Conservation (phyloP, 2,888 invertebrate species). For the Elmis aenea region DNA sequence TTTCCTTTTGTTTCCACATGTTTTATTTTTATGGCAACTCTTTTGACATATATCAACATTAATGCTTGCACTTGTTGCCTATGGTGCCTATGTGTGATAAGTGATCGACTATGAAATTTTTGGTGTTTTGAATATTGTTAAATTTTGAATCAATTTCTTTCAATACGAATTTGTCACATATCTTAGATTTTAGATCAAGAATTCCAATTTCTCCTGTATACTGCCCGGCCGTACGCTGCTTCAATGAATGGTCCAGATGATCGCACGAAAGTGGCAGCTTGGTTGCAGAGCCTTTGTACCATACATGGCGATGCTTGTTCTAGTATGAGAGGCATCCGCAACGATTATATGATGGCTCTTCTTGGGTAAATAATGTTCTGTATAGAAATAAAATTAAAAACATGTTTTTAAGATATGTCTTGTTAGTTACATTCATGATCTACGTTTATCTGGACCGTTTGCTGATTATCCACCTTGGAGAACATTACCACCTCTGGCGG, state of each 20-base stretch:
- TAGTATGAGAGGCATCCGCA: constrained; percentile 51
- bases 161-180: neutral
- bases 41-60: no score
- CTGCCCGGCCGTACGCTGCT: constrained; percentile 48
- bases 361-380: constrained; percentile 39
- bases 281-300: constrained; percentile 51
- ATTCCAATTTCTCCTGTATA: constrained; percentile 48
- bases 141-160: neutral
- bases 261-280: constrained; percentile 46
- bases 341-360: constrained; percentile 53
- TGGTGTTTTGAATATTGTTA: no score
- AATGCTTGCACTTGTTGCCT: no score
- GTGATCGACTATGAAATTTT: no score
- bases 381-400: neutral
- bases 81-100: no score
- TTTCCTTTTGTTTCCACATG: no score
- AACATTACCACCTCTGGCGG: constrained; percentile 42
- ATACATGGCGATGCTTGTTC: constrained; percentile 46
- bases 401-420: no score
- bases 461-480: constrained; percentile 46
- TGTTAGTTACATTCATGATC: constrained; percentile 46
- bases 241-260: constrained; percentile 44
- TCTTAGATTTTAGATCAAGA: constrained; percentile 45
- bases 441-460: constrained; percentile 49
- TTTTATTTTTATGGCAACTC: no score